Conservation (phyloP, 2,888 invertebrate species). For the Euclidia mi region DNA sequence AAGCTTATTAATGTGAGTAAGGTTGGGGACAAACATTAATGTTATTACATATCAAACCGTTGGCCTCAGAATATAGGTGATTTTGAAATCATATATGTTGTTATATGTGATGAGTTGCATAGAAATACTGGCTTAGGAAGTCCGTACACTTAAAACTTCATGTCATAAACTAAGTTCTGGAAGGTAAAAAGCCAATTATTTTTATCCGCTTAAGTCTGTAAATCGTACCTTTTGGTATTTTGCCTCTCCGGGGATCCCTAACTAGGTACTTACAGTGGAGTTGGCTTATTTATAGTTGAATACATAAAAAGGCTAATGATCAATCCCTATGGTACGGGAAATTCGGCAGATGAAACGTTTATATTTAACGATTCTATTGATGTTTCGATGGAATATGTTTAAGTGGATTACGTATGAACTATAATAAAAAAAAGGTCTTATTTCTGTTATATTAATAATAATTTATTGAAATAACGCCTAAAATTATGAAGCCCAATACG, state of each 20-base stretch:
- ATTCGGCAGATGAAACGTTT: conserved; percentile 25
- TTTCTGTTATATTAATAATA: no score
- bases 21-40: no score
- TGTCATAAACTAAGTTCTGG: no score
- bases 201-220: conserved; percentile 54
- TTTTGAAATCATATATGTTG: no score
- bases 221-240: conserved; percentile 46
- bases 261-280: conserved; percentile 38
- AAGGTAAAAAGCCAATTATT: conserved; percentile 49
- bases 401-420: neutral
- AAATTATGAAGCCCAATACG: no score
- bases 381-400: neutral
- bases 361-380: conserved; percentile 3
- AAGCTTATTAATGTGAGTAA: no score
- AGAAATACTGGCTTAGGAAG: conserved; percentile 26
- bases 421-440: no score
- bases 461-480: no score
- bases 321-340: conserved; percentile 39
- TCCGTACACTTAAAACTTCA: no score
- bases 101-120: no score
- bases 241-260: conserved; percentile 36
- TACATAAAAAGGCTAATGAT: conserved; percentile 55
- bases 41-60: no score
- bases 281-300: conserved; percentile 48
- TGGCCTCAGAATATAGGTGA: no score